Evolutionary conservation across 2,888 invertebrate species (phyloP), one percentile per base, ranked within the genome.

Genomic region (Microdon myrmicae): DNA sequence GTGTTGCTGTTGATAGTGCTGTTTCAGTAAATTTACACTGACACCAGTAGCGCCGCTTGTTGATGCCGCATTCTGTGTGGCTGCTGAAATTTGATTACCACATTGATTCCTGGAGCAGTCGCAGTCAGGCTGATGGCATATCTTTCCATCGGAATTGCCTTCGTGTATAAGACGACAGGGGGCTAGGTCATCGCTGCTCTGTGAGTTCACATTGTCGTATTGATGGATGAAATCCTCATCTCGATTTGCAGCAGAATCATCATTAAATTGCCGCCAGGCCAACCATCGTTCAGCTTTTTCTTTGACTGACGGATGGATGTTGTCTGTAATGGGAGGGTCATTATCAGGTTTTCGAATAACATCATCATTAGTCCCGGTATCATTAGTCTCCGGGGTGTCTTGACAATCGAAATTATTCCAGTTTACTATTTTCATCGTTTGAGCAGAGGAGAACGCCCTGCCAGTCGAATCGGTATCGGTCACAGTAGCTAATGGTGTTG

Each of bases 321-420:
- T 43, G 22, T 17, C 47, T 35, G 53, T 44, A 66, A 53, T 59
- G 39, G 34, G 17, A 37, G 43, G 38, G 28, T 35, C 39, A 60
- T 60, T 60, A 55, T 51, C 55, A 55, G 38, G 31, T 19, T 28
- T 67, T 48, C 47, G 37, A 39, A 48, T 41, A 59, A 54, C 48
- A 51, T 32, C 48, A 44, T 38, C 51, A 39, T 53, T 39, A 35
- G 34, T 28, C 28, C 23, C 31, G 51, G 49, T 47, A 56, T 48
- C 41, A 54, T 20, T 3, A 26, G 13, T 37, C 43, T 26, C 23
- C 1, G 23, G 47, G 37, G 43, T 12, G 23, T 55, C 35, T 38
- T 43, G 61, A 14, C 48, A 55, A 60, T 61, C 66, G 41, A 67
- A 68, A 61, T 67, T 68, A 55, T 68, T 67, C 69, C 68, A 69